Base-by-base conservation (phyloP, 1,140 invertebrate species). In the Neelides sp. region DNA sequence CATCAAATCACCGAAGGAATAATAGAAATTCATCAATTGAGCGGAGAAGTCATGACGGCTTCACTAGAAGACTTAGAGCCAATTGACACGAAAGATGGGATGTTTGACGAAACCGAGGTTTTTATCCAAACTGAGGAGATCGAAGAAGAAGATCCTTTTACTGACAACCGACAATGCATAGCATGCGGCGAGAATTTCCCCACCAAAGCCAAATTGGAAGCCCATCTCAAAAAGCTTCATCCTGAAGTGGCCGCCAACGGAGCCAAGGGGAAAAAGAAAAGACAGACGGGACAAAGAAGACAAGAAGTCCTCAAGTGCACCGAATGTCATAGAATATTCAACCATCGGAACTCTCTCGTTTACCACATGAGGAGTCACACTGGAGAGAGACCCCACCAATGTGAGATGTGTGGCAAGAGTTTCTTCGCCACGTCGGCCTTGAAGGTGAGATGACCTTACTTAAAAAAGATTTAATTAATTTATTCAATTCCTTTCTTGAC, bases 331-430 rank as follows among this genome's bases (percentile, higher is more conserved):
- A 68, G 82, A 44, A 75, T 79, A 22, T 90, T 90, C 64, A 77
- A 78, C 50, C 83, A 89, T 58, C 71, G 80, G 42, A 90, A 88
- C 67, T 87, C 85, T 36, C 67, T 89, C 34, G 74, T 85, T 22
- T 89, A 90, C 65, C 86, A 91, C 61, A 73, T 84, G 69, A 67
- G 82, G 50, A 82, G 82, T 44, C 85, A 90, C 61, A 79, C 75
- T 2, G 80, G 82, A 4, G 76, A 81, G 22, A 45, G 52, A 60
- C 82, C 83, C 7, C 81, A 85, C 62, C 75, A 78, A n/a, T 90
- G 85, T 62, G 74, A 79, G 40, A 74, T 77, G n/a, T 90, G 85
- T 63, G 80, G 79, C 2, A 85, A 85, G 64, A 75, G 76, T 47
- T 89, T 89, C 64, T 85, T 85, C 55, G 82, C 83, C 0, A 75